phyloP scores from a whole-genome alignment of 2,888 invertebrate species.

The Pseudococcus longispinus region DNA sequence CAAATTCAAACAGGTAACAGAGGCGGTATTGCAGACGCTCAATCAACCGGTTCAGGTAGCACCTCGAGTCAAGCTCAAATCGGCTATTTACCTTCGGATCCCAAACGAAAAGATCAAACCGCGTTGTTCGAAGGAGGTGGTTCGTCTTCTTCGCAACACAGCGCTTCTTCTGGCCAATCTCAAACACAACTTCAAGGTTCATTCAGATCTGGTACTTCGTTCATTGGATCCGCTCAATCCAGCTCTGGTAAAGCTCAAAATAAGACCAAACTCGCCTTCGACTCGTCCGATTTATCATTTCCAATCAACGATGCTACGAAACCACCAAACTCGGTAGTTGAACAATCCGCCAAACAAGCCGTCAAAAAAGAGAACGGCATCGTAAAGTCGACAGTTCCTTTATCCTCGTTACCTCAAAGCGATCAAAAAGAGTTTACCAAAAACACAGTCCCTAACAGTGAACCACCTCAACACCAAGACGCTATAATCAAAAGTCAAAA shows the following conservation, averaged over 20 bases:
- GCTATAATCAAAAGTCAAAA: conserved; percentile 62
- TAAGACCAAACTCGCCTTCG: conserved; percentile 58
- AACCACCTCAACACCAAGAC: conserved; percentile 65
- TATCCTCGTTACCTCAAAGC: not conserved
- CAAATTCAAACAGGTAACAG: conserved; percentile 82
- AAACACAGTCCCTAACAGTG: conserved; percentile 61
- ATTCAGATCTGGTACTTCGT: conserved; percentile 78
- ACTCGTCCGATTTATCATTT: conserved; percentile 61
- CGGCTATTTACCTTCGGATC: conserved; percentile 79
- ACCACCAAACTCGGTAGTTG: not conserved
- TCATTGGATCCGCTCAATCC: conserved; percentile 82
- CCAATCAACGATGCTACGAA: not conserved
- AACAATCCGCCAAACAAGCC: not conserved
- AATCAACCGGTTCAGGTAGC: conserved; percentile 82
- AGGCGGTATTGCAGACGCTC: conserved; percentile 85
- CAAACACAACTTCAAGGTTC: conserved; percentile 84
- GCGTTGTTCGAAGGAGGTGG: conserved; percentile 76
- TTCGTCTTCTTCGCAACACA: conserved; percentile 79
- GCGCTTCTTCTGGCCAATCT: conserved; percentile 76
- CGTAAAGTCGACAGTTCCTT: not conserved
- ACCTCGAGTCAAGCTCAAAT: conserved; percentile 90
- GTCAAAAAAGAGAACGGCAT: not conserved
- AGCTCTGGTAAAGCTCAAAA: conserved; percentile 69
- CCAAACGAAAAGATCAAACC: conserved; percentile 68
- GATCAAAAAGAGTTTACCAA: conserved; percentile 63